Evolutionary conservation across 2,888 invertebrate species (phyloP).

Genomic region (Acrocera orbiculus): DNA sequence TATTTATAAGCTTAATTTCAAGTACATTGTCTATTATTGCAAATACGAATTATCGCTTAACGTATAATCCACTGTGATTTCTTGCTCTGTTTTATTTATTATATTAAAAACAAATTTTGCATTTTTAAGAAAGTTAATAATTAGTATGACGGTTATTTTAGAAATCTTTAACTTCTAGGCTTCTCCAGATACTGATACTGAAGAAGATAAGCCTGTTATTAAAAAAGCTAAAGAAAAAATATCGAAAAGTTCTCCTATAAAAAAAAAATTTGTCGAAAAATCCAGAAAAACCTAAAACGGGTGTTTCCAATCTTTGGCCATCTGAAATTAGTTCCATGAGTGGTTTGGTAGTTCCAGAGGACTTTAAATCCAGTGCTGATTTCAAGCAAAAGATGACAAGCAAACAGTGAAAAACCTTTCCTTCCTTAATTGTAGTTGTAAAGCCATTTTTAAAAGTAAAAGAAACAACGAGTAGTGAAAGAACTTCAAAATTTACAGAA

Average conservation of each 20-base stretch:
- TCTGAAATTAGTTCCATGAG: conserved; percentile 57
- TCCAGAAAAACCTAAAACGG: conserved; percentile 29
- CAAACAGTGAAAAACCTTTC: conserved; percentile 61
- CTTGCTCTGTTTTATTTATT: too few relatives aligned
- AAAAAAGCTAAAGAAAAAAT: too few relatives aligned
- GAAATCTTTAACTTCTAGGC: too few relatives aligned
- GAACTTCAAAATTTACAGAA: conserved; percentile 69
- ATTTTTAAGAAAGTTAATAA: too few relatives aligned
- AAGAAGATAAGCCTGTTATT: too few relatives aligned
- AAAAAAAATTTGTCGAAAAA: conserved; percentile 3
- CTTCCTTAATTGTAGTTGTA: conserved; percentile 68
- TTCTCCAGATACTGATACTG: too few relatives aligned
- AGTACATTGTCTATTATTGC: too few relatives aligned
- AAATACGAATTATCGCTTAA: too few relatives aligned
- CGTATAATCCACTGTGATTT: too few relatives aligned
- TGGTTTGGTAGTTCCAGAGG: conserved; percentile 45
- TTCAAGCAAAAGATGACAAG: conserved; percentile 59
- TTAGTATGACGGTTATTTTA: too few relatives aligned
- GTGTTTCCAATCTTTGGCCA: conserved; percentile 35
- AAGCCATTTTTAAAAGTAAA: conserved; percentile 59
- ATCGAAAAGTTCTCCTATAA: background rate
- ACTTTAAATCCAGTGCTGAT: conserved; percentile 37
- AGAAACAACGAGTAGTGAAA: conserved; percentile 40
- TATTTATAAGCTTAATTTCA: too few relatives aligned
- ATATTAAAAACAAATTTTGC: too few relatives aligned